A percentile compares a stretch with the other conserved stretches of the same genome.
phyloP scores from a whole-genome alignment of 2,888 invertebrate genomes.

The Autographa gamma region DNA sequence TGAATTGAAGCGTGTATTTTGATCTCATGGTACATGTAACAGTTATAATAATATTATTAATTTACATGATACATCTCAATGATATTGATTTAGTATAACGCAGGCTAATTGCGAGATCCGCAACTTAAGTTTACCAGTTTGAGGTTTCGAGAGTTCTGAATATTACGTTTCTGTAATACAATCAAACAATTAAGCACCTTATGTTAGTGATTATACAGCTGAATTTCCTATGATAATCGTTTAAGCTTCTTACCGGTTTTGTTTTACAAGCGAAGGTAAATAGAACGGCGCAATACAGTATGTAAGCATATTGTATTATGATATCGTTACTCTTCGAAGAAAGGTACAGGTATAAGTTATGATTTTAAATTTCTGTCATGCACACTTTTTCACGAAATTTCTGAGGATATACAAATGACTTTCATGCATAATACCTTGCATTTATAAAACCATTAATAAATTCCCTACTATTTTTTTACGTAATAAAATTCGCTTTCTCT shows the following conservation, averaged over 20 bases:
- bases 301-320: not conserved
- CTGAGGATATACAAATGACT: no score
- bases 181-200: not conserved
- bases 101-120: not conserved
- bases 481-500: no score
- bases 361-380: no score
- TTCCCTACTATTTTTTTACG: no score
- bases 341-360: no score
- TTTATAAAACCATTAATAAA: no score
- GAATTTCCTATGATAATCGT: not conserved
- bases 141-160: not conserved
- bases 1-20: not conserved
- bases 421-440: no score
- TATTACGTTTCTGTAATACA: conserved; percentile 4
- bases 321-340: not conserved
- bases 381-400: no score
- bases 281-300: not conserved
- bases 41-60: no score
- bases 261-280: not conserved
- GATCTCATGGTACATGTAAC: not conserved
- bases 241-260: not conserved
- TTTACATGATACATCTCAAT: conserved; percentile 4
- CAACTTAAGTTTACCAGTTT: conserved; percentile 4
- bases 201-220: not conserved
- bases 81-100: conserved; percentile 1